These are phyloP conservation scores for Aphis craccivora DNA, from an alignment of 1,140 invertebrate species.

Conservation along the genomic window DNA sequence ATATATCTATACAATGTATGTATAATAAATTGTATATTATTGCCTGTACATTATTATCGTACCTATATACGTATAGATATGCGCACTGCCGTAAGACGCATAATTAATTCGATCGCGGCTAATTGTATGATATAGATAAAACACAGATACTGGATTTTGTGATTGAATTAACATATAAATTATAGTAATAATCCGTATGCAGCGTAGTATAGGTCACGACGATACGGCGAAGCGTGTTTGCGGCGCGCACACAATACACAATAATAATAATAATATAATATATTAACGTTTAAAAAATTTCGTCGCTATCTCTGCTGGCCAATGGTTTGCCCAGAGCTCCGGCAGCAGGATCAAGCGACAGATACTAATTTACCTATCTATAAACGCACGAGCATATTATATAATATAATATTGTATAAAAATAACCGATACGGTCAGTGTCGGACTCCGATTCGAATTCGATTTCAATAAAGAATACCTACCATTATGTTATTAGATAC, in stretches of 20 bases:
- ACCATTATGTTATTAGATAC: too few relatives aligned
- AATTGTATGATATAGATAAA: neutral
- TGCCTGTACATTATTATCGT: neutral
- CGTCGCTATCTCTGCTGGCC: neutral
- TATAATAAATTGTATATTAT: neutral
- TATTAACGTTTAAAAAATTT: neutral
- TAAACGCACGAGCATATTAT: too few relatives aligned
- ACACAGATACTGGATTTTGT: neutral
- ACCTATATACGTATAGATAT: neutral
- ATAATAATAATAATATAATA: neutral
- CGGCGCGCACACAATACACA: neutral
- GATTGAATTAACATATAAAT: constrained; percentile 41
- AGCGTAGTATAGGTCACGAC: neutral
- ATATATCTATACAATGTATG: neutral
- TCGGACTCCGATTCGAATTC: too few relatives aligned
- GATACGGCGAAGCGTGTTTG: neutral
- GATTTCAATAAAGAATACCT: too few relatives aligned
- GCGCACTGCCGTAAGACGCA: neutral
- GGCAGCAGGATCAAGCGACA: neutral
- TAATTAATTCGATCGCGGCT: constrained; percentile 16
- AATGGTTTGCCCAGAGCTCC: neutral
- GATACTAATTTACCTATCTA: too few relatives aligned
- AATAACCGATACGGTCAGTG: too few relatives aligned
- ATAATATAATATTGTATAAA: too few relatives aligned
- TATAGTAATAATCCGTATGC: neutral